Base-by-base conservation (phyloP, 2,113 vertebrate genomes). In the Regulus satrapa region DNA sequence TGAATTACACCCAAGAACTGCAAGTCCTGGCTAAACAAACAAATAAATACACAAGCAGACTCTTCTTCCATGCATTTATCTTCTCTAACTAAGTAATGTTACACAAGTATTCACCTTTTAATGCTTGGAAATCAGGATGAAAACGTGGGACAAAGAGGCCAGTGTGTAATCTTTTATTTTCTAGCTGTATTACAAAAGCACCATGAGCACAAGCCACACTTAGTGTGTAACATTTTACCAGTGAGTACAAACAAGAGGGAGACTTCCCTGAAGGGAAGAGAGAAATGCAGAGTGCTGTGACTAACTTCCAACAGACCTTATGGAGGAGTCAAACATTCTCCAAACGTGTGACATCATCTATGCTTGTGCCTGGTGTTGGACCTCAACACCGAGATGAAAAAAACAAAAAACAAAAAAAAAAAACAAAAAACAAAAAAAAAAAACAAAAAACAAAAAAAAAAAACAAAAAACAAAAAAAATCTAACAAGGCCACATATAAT, bases 241-340 rank as follows among this genome's bases (percentile, higher is more conserved):
- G 19, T 3, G 67, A 88, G 46, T 20, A 54, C 17, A 86, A 74
- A 56, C 43, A 40, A 48, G 67, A 73, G 29, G 29, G 26, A 68
- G 73, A 64, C 73, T 59, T 68, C 21, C 34, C 23, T 2, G 0
- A 43, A 45, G 45, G 91, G 77, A 82, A 64, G 49, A 80, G 36
- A 87, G 56, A 92, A 88, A 88, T 5, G 26, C 32, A 40, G 66
- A 8, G 36, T 5, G 8, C 84, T 88, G 48, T 46, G 79, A 94
- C 72, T 88, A 92, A 87, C 86, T 94, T 92, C 34, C 55, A 92
- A 59, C 52, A 80, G 76, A 89, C 69, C 90, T 94, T 59, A 91
- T 40, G 76, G 80, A 91, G 73, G 69, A 79, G 45, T 84, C 91
- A 92, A 78, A 88, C 78, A 91, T 21, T 79, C 72, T 88, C 91